Evolutionary conservation across 2,113 vertebrate genomes (phyloP).

Genomic region (Coracopsis vasa): DNA sequence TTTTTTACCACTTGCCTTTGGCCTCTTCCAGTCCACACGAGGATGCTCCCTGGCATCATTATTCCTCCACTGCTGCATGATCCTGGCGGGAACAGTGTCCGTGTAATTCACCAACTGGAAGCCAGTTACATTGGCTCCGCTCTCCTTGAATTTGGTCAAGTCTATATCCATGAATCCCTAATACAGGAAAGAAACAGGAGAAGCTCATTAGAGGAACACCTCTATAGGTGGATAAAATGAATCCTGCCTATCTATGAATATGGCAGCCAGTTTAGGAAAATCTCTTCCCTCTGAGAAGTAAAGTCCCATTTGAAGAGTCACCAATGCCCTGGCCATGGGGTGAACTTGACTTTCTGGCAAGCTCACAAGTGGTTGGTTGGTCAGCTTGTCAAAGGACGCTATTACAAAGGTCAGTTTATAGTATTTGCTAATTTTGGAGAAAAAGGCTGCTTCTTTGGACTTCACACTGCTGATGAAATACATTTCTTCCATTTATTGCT

Average conservation of each 20-base stretch:
- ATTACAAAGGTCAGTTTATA: neutral
- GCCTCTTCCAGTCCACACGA: conserved; percentile 87
- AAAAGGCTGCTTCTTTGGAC: neutral
- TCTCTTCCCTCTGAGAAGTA: neutral
- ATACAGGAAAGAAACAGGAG: neutral
- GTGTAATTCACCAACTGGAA: conserved; percentile 96
- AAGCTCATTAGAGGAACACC: neutral
- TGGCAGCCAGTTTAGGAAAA: neutral
- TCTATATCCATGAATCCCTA: conserved; percentile 98
- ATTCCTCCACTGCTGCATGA: conserved; percentile 92
- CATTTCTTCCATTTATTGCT: neutral
- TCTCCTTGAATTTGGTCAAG: conserved; percentile 91
- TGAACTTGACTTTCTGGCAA: neutral
- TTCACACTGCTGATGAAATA: neutral
- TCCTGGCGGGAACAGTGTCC: conserved; percentile 82
- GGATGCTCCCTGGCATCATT: conserved; percentile 92
- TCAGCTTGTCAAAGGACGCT: neutral
- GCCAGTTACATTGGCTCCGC: conserved; percentile 94
- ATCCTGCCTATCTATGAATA: neutral
- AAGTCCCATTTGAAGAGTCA: neutral
- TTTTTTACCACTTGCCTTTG: conserved; percentile 80
- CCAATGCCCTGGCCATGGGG: rapidly evolving
- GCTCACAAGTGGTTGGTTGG: neutral
- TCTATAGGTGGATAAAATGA: neutral
- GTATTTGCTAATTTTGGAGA: neutral